Evolutionary conservation across 2,113 vertebrate species (phyloP).

Genomic region (Paramisgurnus dabryanus): DNA sequence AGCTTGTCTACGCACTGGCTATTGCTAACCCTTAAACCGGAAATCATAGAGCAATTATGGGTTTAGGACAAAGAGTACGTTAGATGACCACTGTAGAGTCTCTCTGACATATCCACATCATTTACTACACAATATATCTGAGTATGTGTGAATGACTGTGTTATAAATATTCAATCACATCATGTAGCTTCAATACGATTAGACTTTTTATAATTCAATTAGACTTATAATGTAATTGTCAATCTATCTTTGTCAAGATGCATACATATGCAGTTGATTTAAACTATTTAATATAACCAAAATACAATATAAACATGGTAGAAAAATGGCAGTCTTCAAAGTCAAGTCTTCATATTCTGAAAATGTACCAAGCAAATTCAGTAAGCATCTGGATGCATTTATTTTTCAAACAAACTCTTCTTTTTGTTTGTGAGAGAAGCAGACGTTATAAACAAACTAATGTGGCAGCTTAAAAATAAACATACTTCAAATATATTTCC

Average conservation of each 20-base stretch:
- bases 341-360: not conserved
- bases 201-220: no score
- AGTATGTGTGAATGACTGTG: not conserved
- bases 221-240: no score
- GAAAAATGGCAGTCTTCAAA: not conserved
- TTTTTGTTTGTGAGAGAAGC: not conserved
- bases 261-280: no score
- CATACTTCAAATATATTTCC: not conserved
- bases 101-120: not conserved
- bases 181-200: no score
- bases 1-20: slow-evolving; percentile 30
- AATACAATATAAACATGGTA: not conserved
- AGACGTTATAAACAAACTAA: not conserved
- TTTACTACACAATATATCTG: not conserved
- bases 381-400: slow-evolving; percentile 6
- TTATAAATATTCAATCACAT: not conserved
- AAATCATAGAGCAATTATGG: slow-evolving; percentile 46
- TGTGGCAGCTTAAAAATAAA: slow-evolving; percentile 7
- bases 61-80: slow-evolving; percentile 29
- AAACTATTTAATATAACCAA: not conserved
- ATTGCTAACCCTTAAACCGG: slow-evolving; percentile 27
- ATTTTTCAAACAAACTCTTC: not conserved
- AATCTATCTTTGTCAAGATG: no score
- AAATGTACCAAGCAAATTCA: not conserved
- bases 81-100: slow-evolving; percentile 8